Evolutionary conservation across 2,113 vertebrate genomes (phyloP).

Genomic region (Prunella fulvescens): DNA sequence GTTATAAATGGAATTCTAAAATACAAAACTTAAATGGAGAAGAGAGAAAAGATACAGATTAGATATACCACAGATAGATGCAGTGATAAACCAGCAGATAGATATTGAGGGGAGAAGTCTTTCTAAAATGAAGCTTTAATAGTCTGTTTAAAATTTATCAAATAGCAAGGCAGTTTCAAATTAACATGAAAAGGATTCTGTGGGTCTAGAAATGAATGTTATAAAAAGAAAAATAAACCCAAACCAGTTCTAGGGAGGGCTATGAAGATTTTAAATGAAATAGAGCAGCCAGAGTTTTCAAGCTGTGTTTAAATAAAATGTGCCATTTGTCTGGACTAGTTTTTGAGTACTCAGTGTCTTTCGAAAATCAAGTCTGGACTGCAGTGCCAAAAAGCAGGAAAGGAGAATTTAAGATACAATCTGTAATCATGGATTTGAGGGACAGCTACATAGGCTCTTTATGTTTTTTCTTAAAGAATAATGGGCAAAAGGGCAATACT

Average conservation of each 20-base stretch:
- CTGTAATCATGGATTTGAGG: background rate
- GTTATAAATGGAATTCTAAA: background rate
- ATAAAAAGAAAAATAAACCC: background rate
- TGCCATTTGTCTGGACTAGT: background rate
- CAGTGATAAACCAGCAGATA: background rate
- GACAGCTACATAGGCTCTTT: background rate
- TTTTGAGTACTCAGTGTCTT: background rate
- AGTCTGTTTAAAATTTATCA: background rate
- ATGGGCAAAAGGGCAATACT: background rate
- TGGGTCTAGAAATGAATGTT: background rate
- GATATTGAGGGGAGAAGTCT: background rate
- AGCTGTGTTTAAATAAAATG: background rate
- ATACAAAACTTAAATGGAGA: background rate
- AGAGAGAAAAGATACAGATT: background rate
- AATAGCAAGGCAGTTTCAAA: background rate
- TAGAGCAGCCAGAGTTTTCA: background rate
- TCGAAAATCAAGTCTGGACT: background rate
- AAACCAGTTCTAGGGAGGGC: background rate
- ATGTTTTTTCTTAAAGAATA: background rate
- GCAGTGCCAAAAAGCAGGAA: background rate
- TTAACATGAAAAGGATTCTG: background rate
- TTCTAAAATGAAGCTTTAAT: background rate
- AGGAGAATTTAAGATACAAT: background rate
- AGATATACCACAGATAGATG: background rate
- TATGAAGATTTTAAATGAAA: background rate